Conservation (phyloP, 2,888 invertebrate species). For the Phaonia tiefii region DNA sequence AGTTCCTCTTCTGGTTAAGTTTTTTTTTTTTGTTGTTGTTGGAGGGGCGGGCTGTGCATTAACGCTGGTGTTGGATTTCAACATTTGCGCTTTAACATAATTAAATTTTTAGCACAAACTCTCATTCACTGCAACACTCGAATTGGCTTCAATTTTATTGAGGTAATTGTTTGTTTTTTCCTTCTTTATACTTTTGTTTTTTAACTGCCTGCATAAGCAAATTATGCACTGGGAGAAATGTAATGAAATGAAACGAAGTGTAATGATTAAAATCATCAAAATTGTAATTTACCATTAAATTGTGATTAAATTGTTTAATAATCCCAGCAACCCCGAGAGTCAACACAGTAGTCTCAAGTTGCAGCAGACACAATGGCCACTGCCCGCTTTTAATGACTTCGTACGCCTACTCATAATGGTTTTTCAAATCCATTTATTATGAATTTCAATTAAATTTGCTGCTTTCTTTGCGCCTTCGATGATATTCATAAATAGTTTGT, state of each 20-base stretch:
- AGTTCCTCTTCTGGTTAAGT: conserved; percentile 1
- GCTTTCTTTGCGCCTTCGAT: not conserved
- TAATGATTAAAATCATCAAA: conserved; percentile 33
- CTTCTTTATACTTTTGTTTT: not conserved
- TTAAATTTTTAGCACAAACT: conserved; percentile 38
- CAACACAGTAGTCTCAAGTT: not conserved
- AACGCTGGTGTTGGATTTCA: conserved; percentile 43
- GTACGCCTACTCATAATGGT: conserved; percentile 1
- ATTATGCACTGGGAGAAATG: conserved; percentile 20
- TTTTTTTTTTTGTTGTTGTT: too few relatives aligned
- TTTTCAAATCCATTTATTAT: conserved; percentile 6
- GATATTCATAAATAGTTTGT: not conserved
- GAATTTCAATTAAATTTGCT: conserved; percentile 3
- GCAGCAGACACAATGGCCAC: not conserved
- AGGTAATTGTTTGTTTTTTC: not conserved
- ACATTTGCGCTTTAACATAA: conserved; percentile 44
- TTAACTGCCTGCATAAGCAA: conserved; percentile 34
- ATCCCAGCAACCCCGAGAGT: not conserved
- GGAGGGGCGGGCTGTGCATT: not conserved
- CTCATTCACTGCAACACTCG: too few relatives aligned
- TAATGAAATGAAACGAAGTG: conserved; percentile 13
- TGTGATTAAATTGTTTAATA: conserved; percentile 26
- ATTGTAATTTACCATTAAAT: conserved; percentile 3
- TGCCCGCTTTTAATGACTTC: conserved; percentile 15
- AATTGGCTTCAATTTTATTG: conserved; percentile 6